Base-by-base conservation (phyloP, 2,797 vertebrate genomes). In the Carcharodon carcharias region DNA sequence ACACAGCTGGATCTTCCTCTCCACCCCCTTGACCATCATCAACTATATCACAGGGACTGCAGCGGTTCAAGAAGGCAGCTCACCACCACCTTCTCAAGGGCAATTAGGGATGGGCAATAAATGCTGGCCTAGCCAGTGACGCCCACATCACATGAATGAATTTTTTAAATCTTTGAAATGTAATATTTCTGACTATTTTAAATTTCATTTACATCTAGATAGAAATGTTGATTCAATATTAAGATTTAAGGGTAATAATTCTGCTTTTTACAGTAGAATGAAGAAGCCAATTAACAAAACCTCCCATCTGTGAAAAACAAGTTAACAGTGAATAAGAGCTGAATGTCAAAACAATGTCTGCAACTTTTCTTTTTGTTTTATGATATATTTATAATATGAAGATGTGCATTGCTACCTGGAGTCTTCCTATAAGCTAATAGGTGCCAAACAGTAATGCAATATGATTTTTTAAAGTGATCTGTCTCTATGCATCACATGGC, bases 221-320 rank as follows among this genome's bases (percentile, higher is more conserved):
- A 7, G n/a, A 93, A 65, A 93, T 93, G 67, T 93, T 67, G 21
- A 93, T 4, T 7, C 63, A 65, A 67, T 93, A 93, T 92, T 63
- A 92, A 85, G 82, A 85, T 50, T 50, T 85, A 18, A 92, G 16
- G 35, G 67, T 93, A 93, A 93, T 93, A 65, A 93, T 61, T n/a
- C 6, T 93, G 21, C 61, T 45, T 40, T 65, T 21, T 45, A 93
- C 16, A 93, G 11, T 65, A 8, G 35, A 45, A n/a, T 11, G 40
- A 93, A 31, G 61, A 23, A 89, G 54, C 28, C 18, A 65, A 18
- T 93, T 65, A 65, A 82, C 5, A 16, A 77, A 80, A 7, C 9
- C 40, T 82, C 80, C 40, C 77, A 82, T 82, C 77, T 82, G 77
- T 92, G 56, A 91, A 9, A 91, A 2, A 14, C 5, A 35, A 35